phyloP scores from a whole-genome alignment of 2,888 invertebrate species.

The Aphodius granarius region DNA sequence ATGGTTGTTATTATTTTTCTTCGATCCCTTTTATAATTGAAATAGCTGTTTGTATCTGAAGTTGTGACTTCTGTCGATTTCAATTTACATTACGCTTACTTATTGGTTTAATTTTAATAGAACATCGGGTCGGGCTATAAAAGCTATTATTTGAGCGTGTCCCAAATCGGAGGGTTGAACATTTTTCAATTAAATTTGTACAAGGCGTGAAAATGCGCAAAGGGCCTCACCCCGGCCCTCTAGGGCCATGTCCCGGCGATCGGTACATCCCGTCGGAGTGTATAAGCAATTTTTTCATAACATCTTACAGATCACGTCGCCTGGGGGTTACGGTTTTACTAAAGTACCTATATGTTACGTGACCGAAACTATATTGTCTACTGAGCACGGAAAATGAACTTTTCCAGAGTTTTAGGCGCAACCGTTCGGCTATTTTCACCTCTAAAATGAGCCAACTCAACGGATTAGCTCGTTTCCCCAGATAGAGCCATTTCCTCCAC shows the following conservation, averaged over 20 bases:
- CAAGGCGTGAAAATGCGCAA: conserved; percentile 7
- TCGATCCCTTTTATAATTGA: neutral
- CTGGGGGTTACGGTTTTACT: neutral
- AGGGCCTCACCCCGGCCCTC: conserved; percentile 2
- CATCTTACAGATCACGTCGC: neutral
- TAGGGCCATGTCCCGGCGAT: neutral
- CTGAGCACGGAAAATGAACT: conserved; percentile 12
- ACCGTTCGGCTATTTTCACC: conserved; percentile 22
- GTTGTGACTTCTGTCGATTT: neutral
- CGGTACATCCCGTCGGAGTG: neutral
- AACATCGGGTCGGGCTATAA: neutral
- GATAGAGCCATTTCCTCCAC: neutral
- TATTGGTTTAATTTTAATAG: neutral
- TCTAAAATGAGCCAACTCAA: conserved; percentile 8
- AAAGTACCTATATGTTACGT: conserved; percentile 12
- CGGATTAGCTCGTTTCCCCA: neutral
- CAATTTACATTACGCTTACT: neutral
- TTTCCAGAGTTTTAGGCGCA: conserved; percentile 15
- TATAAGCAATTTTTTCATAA: conserved; percentile 10
- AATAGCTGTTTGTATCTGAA: neutral
- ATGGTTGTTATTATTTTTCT: neutral
- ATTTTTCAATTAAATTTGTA: conserved; percentile 9
- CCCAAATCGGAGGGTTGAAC: neutral
- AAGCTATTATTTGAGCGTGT: neutral
- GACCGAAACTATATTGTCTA: conserved; percentile 9